Evolutionary conservation across 2,113 vertebrate genomes (phyloP), one percentile per base, ranked within the genome.

Genomic region (Oophaga pumilio): DNA sequence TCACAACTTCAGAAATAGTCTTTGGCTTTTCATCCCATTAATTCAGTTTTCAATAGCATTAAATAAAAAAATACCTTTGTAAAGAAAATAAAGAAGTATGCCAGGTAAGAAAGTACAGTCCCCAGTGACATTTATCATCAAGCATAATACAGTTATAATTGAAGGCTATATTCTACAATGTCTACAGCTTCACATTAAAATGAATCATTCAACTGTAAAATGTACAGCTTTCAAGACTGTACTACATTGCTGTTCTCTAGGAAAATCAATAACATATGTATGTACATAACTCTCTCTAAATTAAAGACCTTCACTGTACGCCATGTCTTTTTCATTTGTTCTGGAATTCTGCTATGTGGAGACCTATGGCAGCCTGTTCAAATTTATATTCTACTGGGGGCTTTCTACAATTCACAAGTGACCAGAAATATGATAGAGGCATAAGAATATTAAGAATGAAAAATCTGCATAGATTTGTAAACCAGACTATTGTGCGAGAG

Each of bases 261-360:
- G 66, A 71, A 71, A 84, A 84, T 84, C 64, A 84, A 71, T 84
- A n/a, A 84, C 82, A 84, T 57, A 57, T 84, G 66, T 73, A 71
- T 84, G 82, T 84, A n/a, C 1, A 84, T 53, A 71, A 62, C 50
- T 71, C 50, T 18, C 24, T 84, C n/a, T 71, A 84, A 71, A 71
- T 84, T 33, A 84, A 33, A 71, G 82, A 11, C 18, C 82, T 50
- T 56, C 50, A 57, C 50, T 15, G 20, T 71, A 28, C 22, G 17
- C 49, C 82, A 71, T 84, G 50, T 84, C 82, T 57, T 84, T 84
- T 84, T 84, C 66, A 84, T 84, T 57, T 71, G 50, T 53, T 24
- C 12, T 20, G 82, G 82, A 84, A 84, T 84, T 62, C 28, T 28
- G 56, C 56, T 80, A 52, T 60, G 8, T 26, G 8, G 18, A 82